These are phyloP conservation scores for Ormyrus pomaceus DNA, from an alignment of 2,888 invertebrate species.

Conservation along the genomic window DNA sequence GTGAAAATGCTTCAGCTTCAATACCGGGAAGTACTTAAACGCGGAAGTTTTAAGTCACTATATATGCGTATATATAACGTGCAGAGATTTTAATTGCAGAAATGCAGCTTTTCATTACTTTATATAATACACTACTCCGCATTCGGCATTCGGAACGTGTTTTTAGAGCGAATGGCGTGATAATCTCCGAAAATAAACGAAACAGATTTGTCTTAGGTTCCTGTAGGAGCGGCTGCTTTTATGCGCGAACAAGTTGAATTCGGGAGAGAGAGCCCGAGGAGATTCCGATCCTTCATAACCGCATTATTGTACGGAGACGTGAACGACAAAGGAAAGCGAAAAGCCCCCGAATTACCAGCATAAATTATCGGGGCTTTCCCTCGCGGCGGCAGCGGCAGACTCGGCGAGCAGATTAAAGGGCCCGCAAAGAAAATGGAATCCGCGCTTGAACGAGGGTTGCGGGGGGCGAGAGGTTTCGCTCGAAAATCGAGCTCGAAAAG, in stretches of 20 bases:
- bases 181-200: no score
- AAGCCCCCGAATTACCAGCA: conserved; percentile 44
- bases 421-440: neutral
- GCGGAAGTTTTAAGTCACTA: neutral
- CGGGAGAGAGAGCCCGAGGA: neutral
- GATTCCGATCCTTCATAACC: neutral
- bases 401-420: conserved; percentile 40
- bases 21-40: neutral
- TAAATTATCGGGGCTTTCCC: conserved; percentile 41
- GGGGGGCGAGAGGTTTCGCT: no score
- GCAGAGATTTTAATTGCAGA: no score
- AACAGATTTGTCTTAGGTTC: no score
- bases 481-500: conserved; percentile 21
- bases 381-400: no score
- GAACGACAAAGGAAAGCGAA: conserved; percentile 34
- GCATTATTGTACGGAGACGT: conserved; percentile 15
- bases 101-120: no score
- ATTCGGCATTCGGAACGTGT: no score
- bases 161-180: no score
- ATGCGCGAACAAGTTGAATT: neutral
- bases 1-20: conserved; percentile 12
- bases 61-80: no score
- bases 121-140: no score
- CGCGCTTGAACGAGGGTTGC: neutral
- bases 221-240: neutral